Percentiles rank a stretch among this genome's conserved stretches.
These are phyloP conservation scores for Darevskia nairensis DNA, from an alignment of 2,797 vertebrate species.

Conservation along the genomic window DNA sequence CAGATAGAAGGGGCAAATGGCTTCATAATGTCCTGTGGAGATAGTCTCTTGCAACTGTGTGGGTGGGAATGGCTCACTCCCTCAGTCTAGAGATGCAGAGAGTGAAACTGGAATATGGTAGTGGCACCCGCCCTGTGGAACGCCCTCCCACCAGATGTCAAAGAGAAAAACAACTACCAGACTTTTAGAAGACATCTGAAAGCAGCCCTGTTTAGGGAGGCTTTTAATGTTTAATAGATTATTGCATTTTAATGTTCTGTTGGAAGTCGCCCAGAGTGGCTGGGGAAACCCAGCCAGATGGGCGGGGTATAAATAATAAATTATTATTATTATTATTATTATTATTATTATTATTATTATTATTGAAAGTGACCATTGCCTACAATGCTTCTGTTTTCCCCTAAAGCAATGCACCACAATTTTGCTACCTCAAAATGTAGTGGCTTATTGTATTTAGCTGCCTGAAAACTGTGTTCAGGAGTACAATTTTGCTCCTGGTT, in stretches of 20 bases:
- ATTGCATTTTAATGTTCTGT: too few relatives aligned
- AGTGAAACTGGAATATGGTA: not conserved
- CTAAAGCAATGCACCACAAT: not conserved
- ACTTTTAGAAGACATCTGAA: too few relatives aligned
- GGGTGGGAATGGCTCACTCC: not conserved
- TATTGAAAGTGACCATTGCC: not conserved
- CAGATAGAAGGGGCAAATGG: not conserved
- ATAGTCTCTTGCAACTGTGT: not conserved
- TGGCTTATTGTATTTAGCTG: not conserved
- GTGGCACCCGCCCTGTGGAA: too few relatives aligned
- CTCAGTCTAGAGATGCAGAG: not conserved
- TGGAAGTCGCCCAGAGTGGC: too few relatives aligned
- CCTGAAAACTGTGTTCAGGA: not conserved
- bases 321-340: too few relatives aligned
- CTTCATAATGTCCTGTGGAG: not conserved
- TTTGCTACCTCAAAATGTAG: not conserved
- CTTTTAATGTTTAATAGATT: too few relatives aligned
- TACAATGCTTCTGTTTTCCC: not conserved
- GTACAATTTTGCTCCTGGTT: not conserved
- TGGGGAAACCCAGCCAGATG: too few relatives aligned
- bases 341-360: too few relatives aligned
- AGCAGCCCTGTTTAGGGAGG: too few relatives aligned
- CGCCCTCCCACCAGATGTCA: too few relatives aligned
- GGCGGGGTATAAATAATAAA: too few relatives aligned
- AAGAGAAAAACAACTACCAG: too few relatives aligned